These are phyloP conservation scores for Odontesthes bonariensis DNA, from an alignment of 2,113 vertebrate species.

Conservation along the genomic window DNA sequence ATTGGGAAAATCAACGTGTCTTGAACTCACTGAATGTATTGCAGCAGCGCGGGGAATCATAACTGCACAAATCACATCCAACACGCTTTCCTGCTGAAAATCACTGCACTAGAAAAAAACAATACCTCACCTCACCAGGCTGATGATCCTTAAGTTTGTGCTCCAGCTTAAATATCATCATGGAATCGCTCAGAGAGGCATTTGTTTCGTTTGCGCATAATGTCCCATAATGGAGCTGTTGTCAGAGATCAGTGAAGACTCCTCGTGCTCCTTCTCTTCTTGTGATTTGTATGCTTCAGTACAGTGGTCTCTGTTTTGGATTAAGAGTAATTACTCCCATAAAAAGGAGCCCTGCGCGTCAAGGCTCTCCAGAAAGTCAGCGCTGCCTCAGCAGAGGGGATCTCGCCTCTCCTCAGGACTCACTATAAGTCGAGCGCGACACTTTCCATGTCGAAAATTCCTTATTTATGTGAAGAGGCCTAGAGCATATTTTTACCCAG, in stretches of 20 bases:
- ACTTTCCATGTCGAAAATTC: slow-evolving; percentile 45
- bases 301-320: slow-evolving; percentile 77
- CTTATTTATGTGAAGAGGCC: slow-evolving; percentile 5
- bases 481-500: not conserved
- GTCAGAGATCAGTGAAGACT: slow-evolving; percentile 57
- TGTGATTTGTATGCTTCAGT: slow-evolving; percentile 78
- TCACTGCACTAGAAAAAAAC: not conserved
- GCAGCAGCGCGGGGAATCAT: not conserved
- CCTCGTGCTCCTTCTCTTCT: slow-evolving; percentile 39
- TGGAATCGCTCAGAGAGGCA: slow-evolving; percentile 17
- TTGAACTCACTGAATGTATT: slow-evolving; percentile 18
- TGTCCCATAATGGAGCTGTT: slow-evolving; percentile 27
- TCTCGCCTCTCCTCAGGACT: slow-evolving; percentile 38
- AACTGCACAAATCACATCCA: not conserved
- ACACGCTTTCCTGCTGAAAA: not conserved
- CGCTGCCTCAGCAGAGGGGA: slow-evolving; percentile 38
- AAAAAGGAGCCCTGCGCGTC: slow-evolving; percentile 68
- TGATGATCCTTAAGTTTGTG: not conserved
- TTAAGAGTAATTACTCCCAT: slow-evolving; percentile 81
- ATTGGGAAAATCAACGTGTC: slow-evolving; percentile 44
- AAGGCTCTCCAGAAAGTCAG: slow-evolving; percentile 52
- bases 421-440: slow-evolving; percentile 15
- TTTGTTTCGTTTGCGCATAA: not conserved
- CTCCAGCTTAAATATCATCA: slow-evolving; percentile 8
- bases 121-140: not conserved